Evolutionary conservation across 2,113 vertebrate genomes (phyloP), one percentile per base, ranked within the genome.

Genomic region (Toxotes jaculatrix): DNA sequence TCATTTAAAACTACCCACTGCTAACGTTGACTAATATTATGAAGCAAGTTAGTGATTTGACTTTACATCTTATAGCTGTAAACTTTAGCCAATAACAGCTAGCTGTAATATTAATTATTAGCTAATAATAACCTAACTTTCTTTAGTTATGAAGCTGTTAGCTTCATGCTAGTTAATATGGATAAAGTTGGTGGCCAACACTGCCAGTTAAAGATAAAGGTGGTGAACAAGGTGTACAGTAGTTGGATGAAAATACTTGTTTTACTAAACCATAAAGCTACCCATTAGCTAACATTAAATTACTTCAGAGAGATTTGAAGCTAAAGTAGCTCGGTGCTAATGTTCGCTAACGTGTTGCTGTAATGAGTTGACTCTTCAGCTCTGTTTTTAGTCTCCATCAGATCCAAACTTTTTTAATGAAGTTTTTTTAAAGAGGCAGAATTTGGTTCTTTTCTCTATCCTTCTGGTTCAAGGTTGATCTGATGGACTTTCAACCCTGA

Each of bases 321-420:
- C 64, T 69, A 10, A 53, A 7, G 36, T 49, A 65, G n/a, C n/a
- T 59, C 21, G 8, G 7, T n/a, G 60, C 60, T 66, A 60, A 66
- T 0, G 14, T 53, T 57, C 57, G 59, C 32, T 21, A 23, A 4
- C 66, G 12, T 16, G 62, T 51, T 13, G 56, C 64, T 45, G 27
- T 42, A 1, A 7, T 53, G 31, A 9, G 57, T 2, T 7, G 34
- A 49, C 1, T 42, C 31, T 31, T 47, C 31, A 63, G 62, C 76
- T 79, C 34, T 14, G 23, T 31, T 74, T 32, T 32, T 21, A 3
- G 56, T 74, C 56, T 85, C 75, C 57, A 68, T 84, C 66, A 65
- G 62, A 79, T 82, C 51, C 81, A 66, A 27, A 64, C 11, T 11
- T 40, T 4, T 27, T 27, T 27, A 27, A 27, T 27, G 27, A 27